A percentile compares a stretch with the other conserved stretches of the same genome.
Evolutionary conservation across 2,113 vertebrate species (phyloP).

Genomic region (Charina bottae): DNA sequence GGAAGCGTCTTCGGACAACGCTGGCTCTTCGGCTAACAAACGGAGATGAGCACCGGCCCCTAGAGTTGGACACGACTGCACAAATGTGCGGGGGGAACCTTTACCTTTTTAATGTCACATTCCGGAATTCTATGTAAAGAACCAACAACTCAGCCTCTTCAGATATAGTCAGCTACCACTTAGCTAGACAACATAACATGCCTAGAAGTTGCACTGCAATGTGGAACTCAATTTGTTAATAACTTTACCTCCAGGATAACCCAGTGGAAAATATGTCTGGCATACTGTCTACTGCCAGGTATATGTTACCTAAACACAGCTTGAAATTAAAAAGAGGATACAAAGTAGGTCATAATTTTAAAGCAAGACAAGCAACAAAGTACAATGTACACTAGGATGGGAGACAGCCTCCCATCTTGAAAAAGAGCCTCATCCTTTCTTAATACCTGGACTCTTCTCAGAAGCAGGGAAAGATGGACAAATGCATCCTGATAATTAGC

Average conservation of each 20-base stretch:
- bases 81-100: no score
- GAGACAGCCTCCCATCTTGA: neutral
- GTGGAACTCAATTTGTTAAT: neutral
- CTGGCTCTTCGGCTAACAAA: no score
- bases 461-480: neutral
- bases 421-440: neutral
- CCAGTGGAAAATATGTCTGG: neutral
- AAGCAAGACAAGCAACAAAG: neutral
- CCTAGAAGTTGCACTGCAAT: slow-evolving; percentile 12
- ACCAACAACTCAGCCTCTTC: neutral
- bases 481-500: neutral
- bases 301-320: slow-evolving; percentile 43
- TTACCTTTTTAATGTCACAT: neutral
- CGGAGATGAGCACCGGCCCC: no score
- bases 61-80: no score
- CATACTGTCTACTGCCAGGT: slow-evolving; percentile 32
- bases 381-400: neutral
- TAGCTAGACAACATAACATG: slow-evolving; percentile 25
- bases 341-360: neutral
- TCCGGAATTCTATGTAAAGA: neutral
- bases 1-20: no score
- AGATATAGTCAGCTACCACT: slow-evolving; percentile 5
- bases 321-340: neutral
- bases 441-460: neutral
- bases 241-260: slow-evolving; percentile 1